phyloP scores from a whole-genome alignment of 2,113 vertebrate species.

The Stictonetta naevosa region DNA sequence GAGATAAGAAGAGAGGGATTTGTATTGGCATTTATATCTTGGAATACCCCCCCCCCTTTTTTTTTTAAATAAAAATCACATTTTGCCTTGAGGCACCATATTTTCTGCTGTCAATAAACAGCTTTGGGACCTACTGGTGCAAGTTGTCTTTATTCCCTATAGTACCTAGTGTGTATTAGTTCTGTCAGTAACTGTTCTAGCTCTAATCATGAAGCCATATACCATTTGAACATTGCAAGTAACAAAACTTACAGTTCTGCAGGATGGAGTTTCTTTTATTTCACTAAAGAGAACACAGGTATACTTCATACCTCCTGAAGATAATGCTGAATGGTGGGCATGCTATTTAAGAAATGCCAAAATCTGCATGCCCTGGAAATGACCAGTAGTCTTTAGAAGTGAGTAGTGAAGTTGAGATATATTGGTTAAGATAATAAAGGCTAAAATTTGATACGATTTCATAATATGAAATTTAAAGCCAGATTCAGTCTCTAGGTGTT shows the following conservation, averaged over 20 bases:
- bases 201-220: neutral
- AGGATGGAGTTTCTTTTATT: neutral
- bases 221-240: neutral
- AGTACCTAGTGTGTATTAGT: neutral
- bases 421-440: neutral
- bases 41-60: rapidly evolving
- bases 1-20: neutral
- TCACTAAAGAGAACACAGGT: neutral
- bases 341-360: neutral
- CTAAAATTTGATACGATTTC: neutral
- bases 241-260: neutral
- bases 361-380: neutral
- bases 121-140: neutral
- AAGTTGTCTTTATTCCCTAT: neutral
- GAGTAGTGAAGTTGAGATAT: neutral
- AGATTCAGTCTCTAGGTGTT: neutral
- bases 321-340: neutral
- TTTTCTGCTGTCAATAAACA: neutral
- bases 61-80: neutral
- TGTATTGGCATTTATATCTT: neutral
- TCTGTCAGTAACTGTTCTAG: neutral
- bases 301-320: neutral
- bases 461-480: neutral
- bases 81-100: neutral
- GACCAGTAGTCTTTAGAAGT: neutral